A percentile compares a stretch with the other conserved stretches of the same genome.
Conservation (phyloP, 2,113 vertebrate species). For the Vidua chalybeata region DNA sequence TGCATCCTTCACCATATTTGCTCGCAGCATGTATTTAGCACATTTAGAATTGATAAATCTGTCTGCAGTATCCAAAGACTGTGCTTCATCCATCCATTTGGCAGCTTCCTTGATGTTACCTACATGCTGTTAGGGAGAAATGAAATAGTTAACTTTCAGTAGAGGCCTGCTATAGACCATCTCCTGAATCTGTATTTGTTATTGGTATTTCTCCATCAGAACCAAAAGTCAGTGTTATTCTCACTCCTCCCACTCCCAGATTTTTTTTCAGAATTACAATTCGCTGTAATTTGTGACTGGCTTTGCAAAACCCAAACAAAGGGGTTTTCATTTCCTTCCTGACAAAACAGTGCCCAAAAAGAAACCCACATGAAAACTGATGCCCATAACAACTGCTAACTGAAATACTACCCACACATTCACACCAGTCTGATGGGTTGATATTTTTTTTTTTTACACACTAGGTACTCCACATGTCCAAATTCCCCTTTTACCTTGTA, state of each 20-base stretch:
- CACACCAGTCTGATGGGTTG: neutral
- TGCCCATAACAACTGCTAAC: neutral
- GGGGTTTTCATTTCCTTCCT: neutral
- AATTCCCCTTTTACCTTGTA: constrained; percentile 76
- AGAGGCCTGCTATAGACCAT: neutral
- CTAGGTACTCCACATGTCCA: neutral
- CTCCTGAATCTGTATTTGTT: neutral
- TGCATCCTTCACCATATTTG: constrained; percentile 80
- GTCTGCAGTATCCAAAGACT: constrained; percentile 81
- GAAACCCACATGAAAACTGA: neutral
- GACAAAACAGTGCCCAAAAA: neutral
- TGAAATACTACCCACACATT: neutral
- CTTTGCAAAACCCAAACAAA: neutral
- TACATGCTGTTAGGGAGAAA: constrained; percentile 71
- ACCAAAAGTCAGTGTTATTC: neutral
- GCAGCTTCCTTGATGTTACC: constrained; percentile 80
- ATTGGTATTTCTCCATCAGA: neutral
- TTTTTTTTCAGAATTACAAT: neutral
- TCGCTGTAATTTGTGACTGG: neutral
- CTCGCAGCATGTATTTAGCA: constrained; percentile 80
- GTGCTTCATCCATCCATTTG: constrained; percentile 83
- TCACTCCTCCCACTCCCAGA: neutral
- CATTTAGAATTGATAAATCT: constrained; percentile 83
- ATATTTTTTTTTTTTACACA: neutral
- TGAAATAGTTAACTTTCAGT: neutral